Percentiles rank a stretch among this genome's conserved stretches.
These are phyloP conservation scores for Parazoanthus darwini DNA, from an alignment of 92 coral and sea anemone species.

Conservation along the genomic window DNA sequence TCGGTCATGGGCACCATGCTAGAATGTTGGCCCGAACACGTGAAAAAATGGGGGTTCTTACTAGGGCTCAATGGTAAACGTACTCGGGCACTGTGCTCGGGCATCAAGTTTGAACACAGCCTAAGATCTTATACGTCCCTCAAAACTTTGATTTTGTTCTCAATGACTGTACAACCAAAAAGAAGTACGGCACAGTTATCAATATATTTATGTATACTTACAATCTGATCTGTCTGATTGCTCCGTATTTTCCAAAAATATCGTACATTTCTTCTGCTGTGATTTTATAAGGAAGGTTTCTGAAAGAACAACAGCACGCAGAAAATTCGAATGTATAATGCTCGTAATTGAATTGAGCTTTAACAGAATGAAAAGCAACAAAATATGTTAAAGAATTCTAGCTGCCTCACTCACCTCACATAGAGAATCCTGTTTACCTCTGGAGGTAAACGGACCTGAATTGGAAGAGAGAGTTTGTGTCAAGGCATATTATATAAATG, in stretches of 20 bases:
- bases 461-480: neutral
- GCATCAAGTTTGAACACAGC: too few relatives aligned
- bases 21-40: too few relatives aligned
- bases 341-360: neutral
- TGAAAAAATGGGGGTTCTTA: too few relatives aligned
- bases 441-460: constrained; percentile 97
- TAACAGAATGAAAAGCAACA: neutral
- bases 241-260: constrained; percentile 98
- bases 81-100: too few relatives aligned
- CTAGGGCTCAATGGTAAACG: too few relatives aligned
- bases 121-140: too few relatives aligned
- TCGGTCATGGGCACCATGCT: too few relatives aligned
- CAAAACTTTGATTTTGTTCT: too few relatives aligned
- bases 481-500: neutral
- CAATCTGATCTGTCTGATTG: constrained; percentile 95
- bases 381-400: neutral
- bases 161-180: neutral
- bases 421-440: constrained; percentile 97
- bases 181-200: neutral
- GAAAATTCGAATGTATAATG: neutral
- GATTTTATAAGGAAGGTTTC: constrained; percentile 96
- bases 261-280: constrained; percentile 99
- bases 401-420: constrained; percentile 77
- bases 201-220: constrained; percentile 48
- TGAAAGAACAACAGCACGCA: constrained; percentile 29